Evolutionary conservation across 2,888 invertebrate genomes (phyloP), one percentile per base, ranked within the genome.

Genomic region (Eutolmus rufibarbis): DNA sequence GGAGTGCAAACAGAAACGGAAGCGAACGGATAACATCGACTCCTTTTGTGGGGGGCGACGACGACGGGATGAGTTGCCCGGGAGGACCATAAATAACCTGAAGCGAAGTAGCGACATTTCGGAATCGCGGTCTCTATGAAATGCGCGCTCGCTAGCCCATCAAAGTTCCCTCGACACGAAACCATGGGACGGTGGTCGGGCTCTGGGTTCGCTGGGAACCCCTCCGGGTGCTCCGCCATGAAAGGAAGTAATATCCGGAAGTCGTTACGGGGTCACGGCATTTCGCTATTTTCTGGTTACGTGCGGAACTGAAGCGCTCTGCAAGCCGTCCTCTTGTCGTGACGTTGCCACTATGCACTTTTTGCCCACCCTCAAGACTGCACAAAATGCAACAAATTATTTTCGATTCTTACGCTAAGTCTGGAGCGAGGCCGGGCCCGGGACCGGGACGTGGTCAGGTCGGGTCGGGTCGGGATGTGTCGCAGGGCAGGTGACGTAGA

Each of bases 231-330:
- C 28, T 9, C 12, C 19, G 34, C 19, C 66, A 66, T 66, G 84
- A 66, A 37, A 12, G 12, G 23, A 40, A 74, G 74, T 19, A 74
- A 66, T 84, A 84, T 40, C 84, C 37, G 84, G 84, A 74, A 74
- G 74, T 84, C 66, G 56, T 84, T 84, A 84, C 1, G 84, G 23
- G 66, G 84, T 84, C 84, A 66, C 66, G 84, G 57, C 84, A 84
- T 84, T 84, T 84, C 23, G 66, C 66, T 12, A 84, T 74, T 66
- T 74, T 74, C 84, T 43, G 40, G 66, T 19, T 66, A 74, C 84
- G 37, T 74, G 84, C 28, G 8, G 37, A 37, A 19, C 14, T 66
- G 8, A 66, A 34, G 19, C 34, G 14, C 34, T 76, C 31, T 16
- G 14, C 19, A 57, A 57, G 23, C 28, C 66, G 23, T 8, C 23